Conservation (phyloP, 2,888 invertebrate genomes). For the Cheilosia vernalis region DNA sequence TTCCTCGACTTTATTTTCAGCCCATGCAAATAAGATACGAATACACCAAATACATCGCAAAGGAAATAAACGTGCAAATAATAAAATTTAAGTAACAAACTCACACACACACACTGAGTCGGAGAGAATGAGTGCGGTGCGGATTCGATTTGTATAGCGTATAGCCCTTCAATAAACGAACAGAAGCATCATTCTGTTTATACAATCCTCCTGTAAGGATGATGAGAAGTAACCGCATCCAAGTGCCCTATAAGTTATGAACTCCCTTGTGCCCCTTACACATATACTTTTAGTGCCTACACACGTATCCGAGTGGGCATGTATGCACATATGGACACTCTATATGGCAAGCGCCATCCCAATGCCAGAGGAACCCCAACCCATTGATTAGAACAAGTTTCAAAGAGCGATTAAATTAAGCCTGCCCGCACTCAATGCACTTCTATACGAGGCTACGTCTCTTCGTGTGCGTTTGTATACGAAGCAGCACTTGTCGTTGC, state of each 20-base stretch:
- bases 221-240: constrained; percentile 32
- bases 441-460: not conserved
- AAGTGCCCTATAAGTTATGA: constrained; percentile 33
- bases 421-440: constrained; percentile 47
- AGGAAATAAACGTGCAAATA: constrained; percentile 39
- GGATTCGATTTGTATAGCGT: not conserved
- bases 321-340: not conserved
- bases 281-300: not conserved
- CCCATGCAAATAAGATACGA: constrained; percentile 13
- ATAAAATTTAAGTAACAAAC: constrained; percentile 16
- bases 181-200: constrained; percentile 2
- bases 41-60: constrained; percentile 12
- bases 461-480: constrained; percentile 9
- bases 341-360: constrained; percentile 19
- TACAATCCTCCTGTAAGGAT: constrained; percentile 4
- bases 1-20: constrained; percentile 31
- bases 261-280: constrained; percentile 3
- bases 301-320: not conserved
- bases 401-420: constrained; percentile 38
- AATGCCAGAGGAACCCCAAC: constrained; percentile 5
- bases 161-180: constrained; percentile 1
- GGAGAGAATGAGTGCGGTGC: too few relatives aligned
- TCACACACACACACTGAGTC: not conserved
- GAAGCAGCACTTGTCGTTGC: constrained; percentile 29
- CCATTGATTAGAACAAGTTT: constrained; percentile 39